Evolutionary conservation across 1,140 invertebrate genomes (phyloP).

Genomic region (Penaeus chinensis): DNA sequence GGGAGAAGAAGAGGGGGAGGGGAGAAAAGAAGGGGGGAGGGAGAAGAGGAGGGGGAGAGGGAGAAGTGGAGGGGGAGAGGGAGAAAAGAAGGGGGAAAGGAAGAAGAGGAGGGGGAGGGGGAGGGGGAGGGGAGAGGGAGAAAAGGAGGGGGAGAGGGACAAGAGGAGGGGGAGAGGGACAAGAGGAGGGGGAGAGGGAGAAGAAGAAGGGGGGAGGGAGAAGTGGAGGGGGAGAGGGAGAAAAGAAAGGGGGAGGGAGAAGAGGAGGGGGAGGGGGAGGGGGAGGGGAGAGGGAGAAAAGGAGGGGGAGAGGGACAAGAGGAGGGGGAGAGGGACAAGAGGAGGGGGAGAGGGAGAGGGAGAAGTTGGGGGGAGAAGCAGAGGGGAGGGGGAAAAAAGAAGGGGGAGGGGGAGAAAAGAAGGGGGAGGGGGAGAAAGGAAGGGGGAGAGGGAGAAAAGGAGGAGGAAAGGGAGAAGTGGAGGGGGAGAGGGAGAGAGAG

Average conservation of each 20-base stretch:
- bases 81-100: neutral
- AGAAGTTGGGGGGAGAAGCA: too few species aligned
- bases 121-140: neutral
- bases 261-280: neutral
- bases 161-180: neutral
- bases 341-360: neutral
- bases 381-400: neutral
- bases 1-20: too few species aligned
- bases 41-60: neutral
- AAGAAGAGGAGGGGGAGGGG: too few species aligned
- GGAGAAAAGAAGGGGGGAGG: too few species aligned
- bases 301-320: too few species aligned
- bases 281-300: neutral
- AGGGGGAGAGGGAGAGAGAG: neutral
- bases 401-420: neutral
- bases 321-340: too few species aligned
- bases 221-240: neutral
- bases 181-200: neutral
- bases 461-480: neutral
- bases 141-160: neutral
- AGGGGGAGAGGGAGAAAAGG: neutral
- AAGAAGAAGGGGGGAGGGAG: neutral
- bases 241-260: neutral
- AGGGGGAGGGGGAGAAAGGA: too few species aligned
- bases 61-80: neutral